Evolutionary conservation across 2,888 invertebrate species (phyloP).

Genomic region (Hypomecis atomaria): DNA sequence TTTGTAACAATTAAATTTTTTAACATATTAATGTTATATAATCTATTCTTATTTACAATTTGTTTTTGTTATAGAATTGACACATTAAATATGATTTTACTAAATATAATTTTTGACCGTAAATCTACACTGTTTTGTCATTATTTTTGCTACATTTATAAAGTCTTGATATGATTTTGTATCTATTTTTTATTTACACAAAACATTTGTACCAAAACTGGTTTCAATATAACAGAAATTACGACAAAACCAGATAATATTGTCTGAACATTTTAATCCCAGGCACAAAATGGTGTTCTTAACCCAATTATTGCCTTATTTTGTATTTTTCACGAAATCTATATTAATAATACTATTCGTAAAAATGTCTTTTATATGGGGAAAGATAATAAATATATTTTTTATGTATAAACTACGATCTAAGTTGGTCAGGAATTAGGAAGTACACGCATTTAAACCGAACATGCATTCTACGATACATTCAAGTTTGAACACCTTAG

Average conservation of each 20-base stretch:
- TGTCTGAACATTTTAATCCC: slow-evolving; percentile 66
- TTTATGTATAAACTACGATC: slow-evolving; percentile 70
- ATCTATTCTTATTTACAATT: slow-evolving; percentile 80
- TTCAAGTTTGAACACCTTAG: slow-evolving; percentile 31
- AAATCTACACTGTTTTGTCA: slow-evolving; percentile 49
- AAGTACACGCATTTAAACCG: slow-evolving; percentile 63
- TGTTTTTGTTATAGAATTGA: slow-evolving; percentile 78
- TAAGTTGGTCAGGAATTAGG: slow-evolving; percentile 82
- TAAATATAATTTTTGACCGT: slow-evolving; percentile 64
- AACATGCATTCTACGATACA: slow-evolving; percentile 39
- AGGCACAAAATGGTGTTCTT: slow-evolving; percentile 82
- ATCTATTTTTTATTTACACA: slow-evolving; percentile 28
- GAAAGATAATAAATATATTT: slow-evolving; percentile 76
- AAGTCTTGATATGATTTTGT: slow-evolving; percentile 15
- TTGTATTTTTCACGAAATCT: slow-evolving; percentile 72
- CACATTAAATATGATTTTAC: slow-evolving; percentile 68
- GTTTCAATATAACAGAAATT: slow-evolving; percentile 49
- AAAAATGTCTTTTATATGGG: slow-evolving; percentile 83
- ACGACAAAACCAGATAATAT: slow-evolving; percentile 69
- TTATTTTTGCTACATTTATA: slow-evolving; percentile 55
- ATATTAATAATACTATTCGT: slow-evolving; percentile 85
- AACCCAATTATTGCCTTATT: slow-evolving; percentile 80
- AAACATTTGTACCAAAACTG: slow-evolving; percentile 33
- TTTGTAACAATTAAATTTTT: slow-evolving; percentile 69
- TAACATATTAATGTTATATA: slow-evolving; percentile 71